A percentile compares a stretch with the other conserved stretches of the same genome.
phyloP scores from a whole-genome alignment of 2,797 vertebrate species.

The Scomberomorus guttatus region DNA sequence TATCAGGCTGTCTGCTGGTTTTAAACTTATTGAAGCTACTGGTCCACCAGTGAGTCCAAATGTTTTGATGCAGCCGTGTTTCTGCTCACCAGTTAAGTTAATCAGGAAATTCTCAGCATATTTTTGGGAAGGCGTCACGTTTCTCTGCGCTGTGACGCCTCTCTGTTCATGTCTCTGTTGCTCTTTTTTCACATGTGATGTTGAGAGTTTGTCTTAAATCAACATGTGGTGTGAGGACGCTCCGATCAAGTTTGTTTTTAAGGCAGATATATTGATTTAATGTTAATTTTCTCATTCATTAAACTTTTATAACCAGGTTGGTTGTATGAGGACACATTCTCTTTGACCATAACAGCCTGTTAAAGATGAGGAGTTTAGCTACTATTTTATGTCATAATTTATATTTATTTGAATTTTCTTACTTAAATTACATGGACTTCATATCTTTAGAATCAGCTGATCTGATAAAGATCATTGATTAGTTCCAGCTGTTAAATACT shows the following conservation, averaged over 20 bases:
- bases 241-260: neutral
- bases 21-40: neutral
- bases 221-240: no score
- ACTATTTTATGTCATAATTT: neutral
- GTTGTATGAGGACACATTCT: neutral
- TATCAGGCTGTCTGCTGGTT: no score
- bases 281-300: neutral
- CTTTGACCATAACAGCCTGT: no score
- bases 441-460: neutral
- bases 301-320: neutral
- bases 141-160: conserved; percentile 6
- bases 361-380: neutral
- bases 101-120: conserved; percentile 63
- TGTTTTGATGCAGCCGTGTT: conserved; percentile 33
- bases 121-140: conserved; percentile 31
- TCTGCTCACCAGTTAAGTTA: conserved; percentile 5
- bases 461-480: neutral
- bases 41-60: neutral
- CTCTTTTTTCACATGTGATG: no score
- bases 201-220: no score
- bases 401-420: neutral
- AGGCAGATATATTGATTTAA: neutral
- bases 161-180: neutral
- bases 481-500: no score
- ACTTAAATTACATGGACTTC: neutral